Evolutionary conservation across 1,140 invertebrate species (phyloP), one percentile per base, ranked within the genome.

Genomic region (Ptiloglossa arizonensis): DNA sequence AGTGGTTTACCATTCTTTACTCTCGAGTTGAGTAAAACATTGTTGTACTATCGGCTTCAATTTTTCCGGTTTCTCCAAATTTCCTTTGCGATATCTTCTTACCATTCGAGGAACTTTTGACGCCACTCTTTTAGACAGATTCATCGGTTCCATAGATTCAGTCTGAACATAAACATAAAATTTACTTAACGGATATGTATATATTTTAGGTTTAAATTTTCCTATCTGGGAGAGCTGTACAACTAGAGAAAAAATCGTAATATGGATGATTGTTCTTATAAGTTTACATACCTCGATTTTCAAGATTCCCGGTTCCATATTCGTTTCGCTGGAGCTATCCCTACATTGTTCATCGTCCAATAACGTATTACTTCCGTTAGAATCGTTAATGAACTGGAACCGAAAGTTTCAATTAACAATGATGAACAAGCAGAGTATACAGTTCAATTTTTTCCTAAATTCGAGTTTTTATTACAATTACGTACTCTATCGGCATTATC

Each of bases 1-100:
- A 69, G 44, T 54, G 41, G 87, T 90, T 88, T 89, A 95, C 95
- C 97, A 98, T 83, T 97, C 97, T 81, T 95, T 93, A 35, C 94
- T 95, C 82, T 95, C 95, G 35, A 97, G 89, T 76, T 96, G 95
- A 68, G 93, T 86, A 70, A 96, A 93, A 38, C 94, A 94, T 59
- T 95, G 94, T 11, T 94, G 92, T 2, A 96, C 85, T 8, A 94
- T 94, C n/a, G 94, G 94, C 46, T 95, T 94, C 1, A 95, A 94
- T 85, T 95, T 95, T 6, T 94, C 94, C 72, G 93, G 92, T 62
- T 86, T 88, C 6, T 85, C 83, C 5, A n/a, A 8, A 24, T 67
- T 27, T 78, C 56, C 59, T 29, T 81, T 76, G 9, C 86, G 70
- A 46, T 48, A 38, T 63, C 81, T 87, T 44, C 60, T 46, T 17